These are phyloP conservation scores for Astyanax mexicanus DNA, from an alignment of 2,797 vertebrate species.

Conservation along the genomic window DNA sequence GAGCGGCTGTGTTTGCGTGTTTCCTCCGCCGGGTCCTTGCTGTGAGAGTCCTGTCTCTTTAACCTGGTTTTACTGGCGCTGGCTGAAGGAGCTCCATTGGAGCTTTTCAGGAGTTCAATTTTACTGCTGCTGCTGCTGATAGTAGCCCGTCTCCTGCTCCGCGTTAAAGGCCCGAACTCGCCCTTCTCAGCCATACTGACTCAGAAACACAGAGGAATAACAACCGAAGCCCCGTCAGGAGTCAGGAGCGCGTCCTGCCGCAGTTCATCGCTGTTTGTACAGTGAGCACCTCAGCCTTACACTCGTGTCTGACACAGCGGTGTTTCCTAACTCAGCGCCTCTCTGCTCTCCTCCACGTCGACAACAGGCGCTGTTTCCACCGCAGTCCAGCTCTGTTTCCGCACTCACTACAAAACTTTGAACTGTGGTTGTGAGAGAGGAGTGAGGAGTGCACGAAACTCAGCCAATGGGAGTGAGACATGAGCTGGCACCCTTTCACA, in stretches of 20 bases:
- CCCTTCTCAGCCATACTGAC: constrained; percentile 46
- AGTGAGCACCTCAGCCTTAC: neutral
- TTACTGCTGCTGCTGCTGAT: constrained; percentile 50
- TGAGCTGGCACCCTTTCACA: neutral
- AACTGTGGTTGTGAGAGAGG: neutral
- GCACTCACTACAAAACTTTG: constrained; percentile 22
- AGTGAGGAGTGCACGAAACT: neutral
- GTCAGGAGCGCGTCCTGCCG: neutral
- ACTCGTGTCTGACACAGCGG: neutral
- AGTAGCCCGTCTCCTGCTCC: constrained; percentile 61
- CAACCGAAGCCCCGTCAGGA: neutral
- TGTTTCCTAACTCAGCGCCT: constrained; percentile 1
- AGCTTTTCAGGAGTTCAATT: constrained; percentile 41
- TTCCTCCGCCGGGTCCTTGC: constrained; percentile 49
- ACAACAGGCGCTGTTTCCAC: neutral
- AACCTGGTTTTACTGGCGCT: constrained; percentile 9
- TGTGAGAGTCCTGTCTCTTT: constrained; percentile 44
- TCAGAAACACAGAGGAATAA: neutral
- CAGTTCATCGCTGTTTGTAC: neutral
- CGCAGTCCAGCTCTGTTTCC: constrained; percentile 44
- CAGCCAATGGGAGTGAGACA: constrained; percentile 16
- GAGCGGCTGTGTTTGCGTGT: constrained; percentile 53
- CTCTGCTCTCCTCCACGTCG: constrained; percentile 24
- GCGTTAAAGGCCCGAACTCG: constrained; percentile 43
- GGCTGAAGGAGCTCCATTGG: constrained; percentile 39